Evolutionary conservation across 1,140 invertebrate genomes (phyloP), one percentile per base, ranked within the genome.

Genomic region (Trypoxylus dichotomus): DNA sequence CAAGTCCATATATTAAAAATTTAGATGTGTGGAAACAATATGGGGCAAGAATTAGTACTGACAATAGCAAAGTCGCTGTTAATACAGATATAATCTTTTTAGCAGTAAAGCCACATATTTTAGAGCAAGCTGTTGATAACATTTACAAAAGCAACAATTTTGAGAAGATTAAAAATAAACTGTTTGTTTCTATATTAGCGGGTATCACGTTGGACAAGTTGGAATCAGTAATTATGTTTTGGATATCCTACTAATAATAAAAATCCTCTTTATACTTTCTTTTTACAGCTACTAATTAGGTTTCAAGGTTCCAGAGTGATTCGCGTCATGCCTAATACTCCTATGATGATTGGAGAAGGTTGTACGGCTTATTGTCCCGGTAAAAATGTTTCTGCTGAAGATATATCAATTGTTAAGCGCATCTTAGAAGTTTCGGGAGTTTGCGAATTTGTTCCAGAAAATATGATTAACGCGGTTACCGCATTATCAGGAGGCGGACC

Each of bases 261-360:
- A n/a, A 13, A n/a, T 5, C 32, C 24, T 79, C 58, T 74, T 76
- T 58, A 74, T 68, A 27, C 1, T 27, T 41, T 19, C n/a, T 41
- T 15, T n/a, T 85, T 87, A 60, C 83, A 89, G 86, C 83, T 82
- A 10, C 84, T 90, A 86, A 90, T 68, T 81, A 85, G 27, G 15
- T 75, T 75, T 21, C 11, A 1, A 15, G 80, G 83, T 24, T 81
- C 90, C 11, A 90, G 91, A 83, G 90, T 98, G 47, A 90, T 98
- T 11, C 90, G 97, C 75, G 93, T 94, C 1, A 97, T 99, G 94
- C 96, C 97, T 27, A 99, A 98, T 87, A 98, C 95, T 3, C 94
- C 96, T 6, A 91, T 95, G 86, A 89, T 95, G 76, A 92, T 98
- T 11, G 92, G 93, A 21, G 91, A 92, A 83, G 97, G 97, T 42